phyloP scores from a whole-genome alignment of 2,888 invertebrate genomes.

The Iselma pallidipennis region DNA sequence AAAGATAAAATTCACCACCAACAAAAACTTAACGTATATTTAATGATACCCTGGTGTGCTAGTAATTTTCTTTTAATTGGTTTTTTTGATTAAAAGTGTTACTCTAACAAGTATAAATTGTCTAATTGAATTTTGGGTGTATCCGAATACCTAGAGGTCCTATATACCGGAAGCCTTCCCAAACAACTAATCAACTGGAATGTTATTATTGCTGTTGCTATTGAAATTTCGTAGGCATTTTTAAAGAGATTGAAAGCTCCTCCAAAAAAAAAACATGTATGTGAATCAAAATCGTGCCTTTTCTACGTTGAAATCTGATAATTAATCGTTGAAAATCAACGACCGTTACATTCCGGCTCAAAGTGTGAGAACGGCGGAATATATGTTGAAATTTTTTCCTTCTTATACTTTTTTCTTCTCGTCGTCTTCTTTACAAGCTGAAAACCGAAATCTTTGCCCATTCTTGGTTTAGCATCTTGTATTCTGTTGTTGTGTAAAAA shows the following conservation, averaged over 20 bases:
- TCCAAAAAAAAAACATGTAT: not conserved
- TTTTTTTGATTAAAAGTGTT: conserved; percentile 15
- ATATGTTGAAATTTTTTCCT: not conserved
- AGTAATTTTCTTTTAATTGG: conserved; percentile 21
- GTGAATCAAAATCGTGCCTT: conserved; percentile 2
- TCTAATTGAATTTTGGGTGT: conserved; percentile 15
- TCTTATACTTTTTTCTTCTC: not conserved
- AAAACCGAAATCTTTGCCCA: not conserved
- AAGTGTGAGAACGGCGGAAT: conserved; percentile 5
- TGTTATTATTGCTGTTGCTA: not conserved
- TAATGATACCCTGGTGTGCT: conserved; percentile 21
- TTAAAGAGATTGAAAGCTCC: not conserved
- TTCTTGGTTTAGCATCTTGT: not conserved
- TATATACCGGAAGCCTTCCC: no score
- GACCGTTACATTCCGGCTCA: conserved; percentile 3
- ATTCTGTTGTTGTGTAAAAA: not conserved
- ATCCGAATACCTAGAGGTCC: no score
- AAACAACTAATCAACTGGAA: no score
- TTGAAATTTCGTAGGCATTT: not conserved
- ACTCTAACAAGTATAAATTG: conserved; percentile 1
- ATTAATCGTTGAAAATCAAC: conserved; percentile 5
- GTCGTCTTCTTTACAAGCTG: not conserved
- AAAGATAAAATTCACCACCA: not conserved
- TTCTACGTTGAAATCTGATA: conserved; percentile 6
- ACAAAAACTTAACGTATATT: conserved; percentile 23